Percentiles rank a stretch among this genome's conserved stretches.
Conservation (phyloP, 2,888 invertebrate species). For the Galeruca laticollis region DNA sequence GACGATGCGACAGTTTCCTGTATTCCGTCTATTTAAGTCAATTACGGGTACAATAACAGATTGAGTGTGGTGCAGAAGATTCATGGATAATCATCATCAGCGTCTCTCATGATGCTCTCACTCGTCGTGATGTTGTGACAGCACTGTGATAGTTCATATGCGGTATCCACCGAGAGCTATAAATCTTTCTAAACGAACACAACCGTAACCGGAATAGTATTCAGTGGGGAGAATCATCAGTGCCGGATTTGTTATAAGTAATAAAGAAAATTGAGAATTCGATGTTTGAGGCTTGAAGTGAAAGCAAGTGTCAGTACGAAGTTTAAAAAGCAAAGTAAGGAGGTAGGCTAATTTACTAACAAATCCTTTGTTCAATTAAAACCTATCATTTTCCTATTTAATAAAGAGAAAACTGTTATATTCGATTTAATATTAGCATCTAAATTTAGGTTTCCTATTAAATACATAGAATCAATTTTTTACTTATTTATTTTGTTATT, state of each 20-base stretch:
- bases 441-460: no score
- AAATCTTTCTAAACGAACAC: constrained; percentile 2
- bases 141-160: constrained; percentile 11
- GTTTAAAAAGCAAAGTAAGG: no score
- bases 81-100: constrained; percentile 19
- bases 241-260: neutral
- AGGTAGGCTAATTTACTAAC: no score
- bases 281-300: no score
- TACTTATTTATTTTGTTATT: no score
- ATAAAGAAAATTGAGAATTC: neutral
- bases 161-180: constrained; percentile 12
- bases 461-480: no score
- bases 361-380: no score
- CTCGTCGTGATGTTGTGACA: constrained; percentile 6
- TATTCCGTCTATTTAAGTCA: constrained; percentile 23
- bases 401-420: no score
- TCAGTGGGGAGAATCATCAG: neutral
- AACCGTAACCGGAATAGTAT: neutral
- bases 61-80: constrained; percentile 13
- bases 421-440: no score
- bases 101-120: constrained; percentile 17
- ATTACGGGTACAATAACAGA: constrained; percentile 26
- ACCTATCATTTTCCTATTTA: no score
- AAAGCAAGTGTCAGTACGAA: no score
- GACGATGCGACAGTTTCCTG: constrained; percentile 1